Conservation (phyloP, 2,888 invertebrate species). For the Drosophila nigricruria region DNA sequence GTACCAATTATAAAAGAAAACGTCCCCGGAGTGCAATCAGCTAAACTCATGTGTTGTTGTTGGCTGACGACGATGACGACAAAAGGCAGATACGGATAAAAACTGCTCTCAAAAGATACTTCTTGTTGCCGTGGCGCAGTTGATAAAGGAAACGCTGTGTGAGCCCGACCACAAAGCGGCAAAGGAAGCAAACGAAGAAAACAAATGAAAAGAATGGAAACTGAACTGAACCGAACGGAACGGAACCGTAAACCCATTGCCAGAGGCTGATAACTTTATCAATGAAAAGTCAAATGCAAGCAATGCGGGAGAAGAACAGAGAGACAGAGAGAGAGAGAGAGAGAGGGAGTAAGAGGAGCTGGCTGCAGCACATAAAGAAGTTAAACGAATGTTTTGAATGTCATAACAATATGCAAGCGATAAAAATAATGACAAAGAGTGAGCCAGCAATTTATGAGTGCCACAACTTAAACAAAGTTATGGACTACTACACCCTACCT, state of each 20-base stretch:
- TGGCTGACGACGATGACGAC: constrained; percentile 38
- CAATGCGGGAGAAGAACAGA: neutral
- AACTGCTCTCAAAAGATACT: constrained; percentile 62
- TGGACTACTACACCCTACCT: constrained; percentile 87
- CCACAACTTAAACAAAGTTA: constrained; percentile 48
- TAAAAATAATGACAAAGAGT: constrained; percentile 54
- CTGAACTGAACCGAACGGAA: constrained; percentile 33
- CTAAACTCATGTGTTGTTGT: constrained; percentile 27
- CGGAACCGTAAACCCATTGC: constrained; percentile 52
- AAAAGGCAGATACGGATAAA: constrained; percentile 64
- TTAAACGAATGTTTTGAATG: constrained; percentile 61
- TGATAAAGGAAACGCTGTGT: constrained; percentile 69
- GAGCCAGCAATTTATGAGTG: constrained; percentile 57
- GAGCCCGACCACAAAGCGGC: constrained; percentile 47
- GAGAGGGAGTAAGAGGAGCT: neutral
- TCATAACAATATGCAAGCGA: constrained; percentile 71
- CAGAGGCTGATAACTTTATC: constrained; percentile 77
- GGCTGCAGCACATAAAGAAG: constrained; percentile 35
- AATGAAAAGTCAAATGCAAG: constrained; percentile 65
- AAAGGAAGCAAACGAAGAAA: constrained; percentile 44
- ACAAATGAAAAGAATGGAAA: constrained; percentile 34
- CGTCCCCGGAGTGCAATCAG: constrained; percentile 73
- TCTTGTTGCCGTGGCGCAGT: constrained; percentile 62
- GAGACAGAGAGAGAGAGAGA: neutral
- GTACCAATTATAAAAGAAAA: constrained; percentile 65